Evolutionary conservation across 64 coral and sea anemone genomes (phyloP), one percentile per base, ranked within the genome.

Genomic region (Orbicella faveolata): DNA sequence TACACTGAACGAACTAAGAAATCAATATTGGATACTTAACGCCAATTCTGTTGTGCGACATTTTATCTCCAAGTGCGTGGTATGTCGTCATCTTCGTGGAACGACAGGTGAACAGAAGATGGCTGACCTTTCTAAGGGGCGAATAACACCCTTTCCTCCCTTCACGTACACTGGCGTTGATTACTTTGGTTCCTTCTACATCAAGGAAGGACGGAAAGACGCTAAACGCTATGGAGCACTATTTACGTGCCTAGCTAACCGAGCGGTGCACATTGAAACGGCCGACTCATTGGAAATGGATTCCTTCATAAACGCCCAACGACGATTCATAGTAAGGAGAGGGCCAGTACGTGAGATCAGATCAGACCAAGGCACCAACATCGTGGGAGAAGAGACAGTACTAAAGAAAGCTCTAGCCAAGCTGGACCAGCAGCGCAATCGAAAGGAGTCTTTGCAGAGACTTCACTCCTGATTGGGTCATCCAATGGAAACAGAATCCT

Each of bases 211-310:
- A n/a, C n/a, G n/a, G n/a, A n/a, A 62, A 78, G 83, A 35, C 61
- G 90, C 88, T 41, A 93, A 93, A 83, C 65, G 84, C 34, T 92
- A 78, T 26, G 91, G 91, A 39, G 76, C 82, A 14, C 76, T 92
- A 13, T 81, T 92, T 61, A 92, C 90, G 52, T 92, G 90, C 73
- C 30, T 92, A 5, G 62, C 90, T 79, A 74, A 25, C 73, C 64
- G 89, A 90, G 89, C n/a, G n/a, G n/a, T n/a, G n/a, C n/a, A n/a
- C n/a, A n/a, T n/a, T n/a, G n/a, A n/a, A n/a, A n/a, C n/a, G n/a
- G n/a, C n/a, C n/a, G n/a, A n/a, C n/a, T n/a, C n/a, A n/a, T n/a
- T n/a, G n/a, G n/a, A n/a, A n/a, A 79, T 76, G 34, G 81, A 92
- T 87, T 78, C 83, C 26, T 80, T 92, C 76, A 51, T 52, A 9